These are phyloP conservation scores for Zoanthus gigantus DNA, from an alignment of 92 coral and sea anemone species.

Conservation along the genomic window DNA sequence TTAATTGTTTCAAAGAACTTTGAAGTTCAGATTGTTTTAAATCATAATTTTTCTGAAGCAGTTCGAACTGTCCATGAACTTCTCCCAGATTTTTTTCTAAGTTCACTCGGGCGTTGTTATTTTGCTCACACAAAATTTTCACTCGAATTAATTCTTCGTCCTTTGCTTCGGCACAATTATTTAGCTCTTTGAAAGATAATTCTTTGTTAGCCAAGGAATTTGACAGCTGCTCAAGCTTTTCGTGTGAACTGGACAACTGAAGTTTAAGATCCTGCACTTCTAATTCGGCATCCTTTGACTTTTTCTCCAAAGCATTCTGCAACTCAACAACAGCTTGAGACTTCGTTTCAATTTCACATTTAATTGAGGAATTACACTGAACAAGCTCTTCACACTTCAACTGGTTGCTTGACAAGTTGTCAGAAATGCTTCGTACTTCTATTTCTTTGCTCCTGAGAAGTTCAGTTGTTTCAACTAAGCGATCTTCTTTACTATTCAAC, in stretches of 20 bases:
- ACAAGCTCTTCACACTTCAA: constrained; percentile 25
- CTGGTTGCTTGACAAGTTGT: constrained; percentile 18
- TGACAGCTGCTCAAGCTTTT: constrained; percentile 17
- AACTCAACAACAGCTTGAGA: constrained; percentile 28
- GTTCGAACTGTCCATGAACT: background rate
- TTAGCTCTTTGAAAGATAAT: constrained; percentile 14
- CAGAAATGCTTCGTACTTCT: background rate
- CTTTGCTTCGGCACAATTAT: background rate
- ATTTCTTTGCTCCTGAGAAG: constrained; percentile 20
- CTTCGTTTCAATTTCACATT: constrained; percentile 51
- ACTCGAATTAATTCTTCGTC: constrained; percentile 2
- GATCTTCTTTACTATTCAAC: background rate
- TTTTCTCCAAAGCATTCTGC: constrained; percentile 44
- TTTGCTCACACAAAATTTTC: constrained; percentile 2
- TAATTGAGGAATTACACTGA: constrained; percentile 17
- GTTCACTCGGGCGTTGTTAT: background rate
- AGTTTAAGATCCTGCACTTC: constrained; percentile 55
- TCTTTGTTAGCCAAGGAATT: constrained; percentile 20
- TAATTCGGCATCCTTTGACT: constrained; percentile 56
- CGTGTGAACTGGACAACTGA: constrained; percentile 29
- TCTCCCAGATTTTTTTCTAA: background rate
- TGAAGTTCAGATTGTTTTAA: constrained; percentile 1
- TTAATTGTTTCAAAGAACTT: background rate
- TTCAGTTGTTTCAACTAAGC: constrained; percentile 24
- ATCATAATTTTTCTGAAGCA: constrained; percentile 18